Conservation (phyloP, 2,113 vertebrate species). For the Aldabrachelys gigantea region DNA sequence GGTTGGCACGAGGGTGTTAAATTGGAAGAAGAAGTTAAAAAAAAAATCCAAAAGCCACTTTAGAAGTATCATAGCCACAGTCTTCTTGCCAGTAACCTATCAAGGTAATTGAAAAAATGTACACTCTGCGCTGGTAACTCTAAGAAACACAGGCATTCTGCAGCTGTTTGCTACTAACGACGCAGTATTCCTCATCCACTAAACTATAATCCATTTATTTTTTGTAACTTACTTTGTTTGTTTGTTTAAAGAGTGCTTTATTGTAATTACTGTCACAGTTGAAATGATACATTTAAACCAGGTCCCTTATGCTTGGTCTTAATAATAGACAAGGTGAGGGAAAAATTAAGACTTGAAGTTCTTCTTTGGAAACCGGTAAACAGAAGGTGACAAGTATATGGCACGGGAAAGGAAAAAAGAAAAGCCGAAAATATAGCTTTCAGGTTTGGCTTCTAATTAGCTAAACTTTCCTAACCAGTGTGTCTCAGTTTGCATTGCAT, state of each 20-base stretch:
- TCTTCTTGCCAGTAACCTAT: constrained; percentile 67
- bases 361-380: constrained; percentile 8
- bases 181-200: not conserved
- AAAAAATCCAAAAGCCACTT: constrained; percentile 37
- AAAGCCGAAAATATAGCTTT: constrained; percentile 44
- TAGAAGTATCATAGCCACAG: constrained; percentile 61
- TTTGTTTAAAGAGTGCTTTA: constrained; percentile 54
- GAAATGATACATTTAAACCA: constrained; percentile 48
- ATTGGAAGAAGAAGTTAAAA: constrained; percentile 36
- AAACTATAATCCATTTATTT: not conserved
- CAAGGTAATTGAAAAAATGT: constrained; percentile 56
- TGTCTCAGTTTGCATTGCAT: not conserved
- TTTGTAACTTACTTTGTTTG: constrained; percentile 20
- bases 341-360: constrained; percentile 50
- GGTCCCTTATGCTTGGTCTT: constrained; percentile 25
- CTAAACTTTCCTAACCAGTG: not conserved
- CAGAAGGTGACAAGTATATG: not conserved
- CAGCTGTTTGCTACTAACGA: not conserved
- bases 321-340: not conserved
- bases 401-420: not conserved
- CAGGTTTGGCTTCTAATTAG: constrained; percentile 35
- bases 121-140: constrained; percentile 25
- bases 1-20: constrained; percentile 19
- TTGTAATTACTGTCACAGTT: constrained; percentile 57
- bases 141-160: not conserved